phyloP scores from a whole-genome alignment of 2,888 invertebrate species.

The Dasypolia templi region DNA sequence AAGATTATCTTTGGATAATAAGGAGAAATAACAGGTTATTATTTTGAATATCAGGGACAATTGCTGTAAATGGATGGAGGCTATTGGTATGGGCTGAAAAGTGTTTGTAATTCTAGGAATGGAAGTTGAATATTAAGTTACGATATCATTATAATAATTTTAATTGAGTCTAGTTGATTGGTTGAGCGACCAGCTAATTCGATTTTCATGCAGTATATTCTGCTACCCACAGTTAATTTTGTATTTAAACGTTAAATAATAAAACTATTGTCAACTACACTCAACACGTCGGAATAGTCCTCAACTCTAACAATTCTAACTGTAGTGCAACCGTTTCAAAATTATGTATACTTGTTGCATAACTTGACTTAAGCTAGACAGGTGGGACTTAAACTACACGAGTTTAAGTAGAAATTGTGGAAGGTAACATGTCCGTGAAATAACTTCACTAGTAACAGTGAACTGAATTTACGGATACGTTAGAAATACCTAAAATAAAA shows the following conservation, averaged over 20 bases:
- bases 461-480: neutral
- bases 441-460: neutral
- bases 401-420: neutral
- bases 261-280: neutral
- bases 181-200: neutral
- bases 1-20: neutral
- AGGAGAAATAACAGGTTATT: neutral
- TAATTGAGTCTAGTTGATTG: neutral
- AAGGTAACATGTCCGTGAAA: neutral
- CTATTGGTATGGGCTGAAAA: neutral
- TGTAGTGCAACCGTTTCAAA: constrained; percentile 18
- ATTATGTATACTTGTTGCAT: constrained; percentile 39
- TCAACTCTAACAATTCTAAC: neutral
- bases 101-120: neutral
- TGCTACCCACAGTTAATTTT: no score
- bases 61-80: neutral
- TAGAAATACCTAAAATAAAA: neutral
- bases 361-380: constrained; percentile 14
- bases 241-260: neutral
- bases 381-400: neutral
- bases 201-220: neutral
- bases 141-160: neutral
- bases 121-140: neutral
- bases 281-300: constrained; percentile 9
- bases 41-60: neutral